phyloP scores from a whole-genome alignment of 2,888 invertebrate species.

The Aelia acuminata region DNA sequence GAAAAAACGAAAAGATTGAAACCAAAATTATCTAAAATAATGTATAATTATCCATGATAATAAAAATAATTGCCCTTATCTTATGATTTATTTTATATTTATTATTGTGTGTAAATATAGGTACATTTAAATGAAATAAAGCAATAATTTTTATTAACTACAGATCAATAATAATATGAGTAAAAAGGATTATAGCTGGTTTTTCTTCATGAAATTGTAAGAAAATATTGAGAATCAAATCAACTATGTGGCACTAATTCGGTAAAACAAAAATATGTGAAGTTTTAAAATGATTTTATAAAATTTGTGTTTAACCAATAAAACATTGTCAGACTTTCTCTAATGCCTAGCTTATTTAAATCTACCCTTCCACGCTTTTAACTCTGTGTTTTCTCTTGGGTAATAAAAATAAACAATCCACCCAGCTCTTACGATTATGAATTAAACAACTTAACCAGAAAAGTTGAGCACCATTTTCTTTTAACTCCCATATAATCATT shows the following conservation, averaged over 20 bases:
- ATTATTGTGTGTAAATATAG: not conserved
- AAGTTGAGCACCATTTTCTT: too few species aligned
- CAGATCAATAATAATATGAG: not conserved
- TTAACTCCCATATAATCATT: too few species aligned
- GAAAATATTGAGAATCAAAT: not conserved
- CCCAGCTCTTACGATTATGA: too few species aligned
- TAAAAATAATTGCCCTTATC: not conserved
- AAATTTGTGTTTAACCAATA: not conserved
- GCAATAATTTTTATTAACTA: not conserved
- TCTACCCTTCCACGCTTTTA: too few species aligned
- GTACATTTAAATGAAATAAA: not conserved
- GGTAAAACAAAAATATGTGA: not conserved
- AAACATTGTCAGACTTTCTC: too few species aligned
- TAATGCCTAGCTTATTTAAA: too few species aligned
- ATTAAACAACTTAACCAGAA: too few species aligned
- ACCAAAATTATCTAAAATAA: not conserved
- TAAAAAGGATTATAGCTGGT: not conserved
- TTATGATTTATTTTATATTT: not conserved
- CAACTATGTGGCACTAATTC: not conserved
- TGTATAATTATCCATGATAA: not conserved
- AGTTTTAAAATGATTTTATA: not conserved
- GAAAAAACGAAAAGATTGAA: not conserved
- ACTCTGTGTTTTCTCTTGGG: too few species aligned
- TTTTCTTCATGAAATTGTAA: not conserved
- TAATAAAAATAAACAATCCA: too few species aligned